These are phyloP conservation scores for Hypotaenidia philippensis DNA, from an alignment of 2,797 vertebrate genomes.

Conservation along the genomic window DNA sequence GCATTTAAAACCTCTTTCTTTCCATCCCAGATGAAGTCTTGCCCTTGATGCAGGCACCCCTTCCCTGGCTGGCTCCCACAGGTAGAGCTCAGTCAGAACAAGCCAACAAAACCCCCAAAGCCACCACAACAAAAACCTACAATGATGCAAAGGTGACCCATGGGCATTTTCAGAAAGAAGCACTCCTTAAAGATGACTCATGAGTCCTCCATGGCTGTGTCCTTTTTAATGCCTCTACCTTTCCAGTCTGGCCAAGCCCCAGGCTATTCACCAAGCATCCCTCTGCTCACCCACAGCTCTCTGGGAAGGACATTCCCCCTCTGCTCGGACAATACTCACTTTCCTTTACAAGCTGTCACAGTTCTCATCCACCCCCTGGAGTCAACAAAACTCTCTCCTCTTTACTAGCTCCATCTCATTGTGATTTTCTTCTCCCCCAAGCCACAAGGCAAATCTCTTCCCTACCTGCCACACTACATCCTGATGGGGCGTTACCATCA, in stretches of 20 bases:
- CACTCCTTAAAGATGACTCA: not conserved
- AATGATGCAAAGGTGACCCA: not conserved
- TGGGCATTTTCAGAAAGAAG: not conserved
- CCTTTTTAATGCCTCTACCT: not conserved
- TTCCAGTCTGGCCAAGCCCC: not conserved
- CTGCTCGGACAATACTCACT: not conserved
- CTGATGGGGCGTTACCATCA: accelerated
- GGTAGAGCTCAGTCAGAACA: not conserved
- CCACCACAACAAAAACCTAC: not conserved
- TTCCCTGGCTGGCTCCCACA: not conserved
- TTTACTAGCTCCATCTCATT: not conserved
- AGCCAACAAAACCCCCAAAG: not conserved
- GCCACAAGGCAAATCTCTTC: not conserved
- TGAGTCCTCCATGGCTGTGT: not conserved
- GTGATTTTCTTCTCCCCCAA: not conserved
- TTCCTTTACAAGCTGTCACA: not conserved
- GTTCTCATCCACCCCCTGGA: too few species aligned
- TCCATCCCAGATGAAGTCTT: not conserved
- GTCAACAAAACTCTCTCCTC: not conserved
- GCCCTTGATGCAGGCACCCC: not conserved
- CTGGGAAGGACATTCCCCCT: not conserved
- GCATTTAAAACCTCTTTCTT: not conserved
- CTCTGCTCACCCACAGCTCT: not conserved
- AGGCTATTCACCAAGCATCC: not conserved
- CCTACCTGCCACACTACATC: not conserved